Evolutionary conservation across 2,113 vertebrate genomes (phyloP).

Genomic region (Lasiurus cinereus): DNA sequence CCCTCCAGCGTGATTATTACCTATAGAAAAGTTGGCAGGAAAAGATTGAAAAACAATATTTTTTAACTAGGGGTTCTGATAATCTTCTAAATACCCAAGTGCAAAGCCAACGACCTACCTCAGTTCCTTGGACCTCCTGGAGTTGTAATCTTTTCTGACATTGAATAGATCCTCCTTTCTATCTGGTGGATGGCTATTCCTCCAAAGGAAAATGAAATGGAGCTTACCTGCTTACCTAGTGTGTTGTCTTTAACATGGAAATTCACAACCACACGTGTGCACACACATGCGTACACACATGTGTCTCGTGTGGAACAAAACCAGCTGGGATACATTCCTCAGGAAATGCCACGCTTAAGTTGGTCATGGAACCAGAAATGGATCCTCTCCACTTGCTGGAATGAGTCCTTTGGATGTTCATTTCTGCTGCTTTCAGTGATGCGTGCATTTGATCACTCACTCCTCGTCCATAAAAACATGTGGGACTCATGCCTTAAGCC

Average conservation of each 20-base stretch:
- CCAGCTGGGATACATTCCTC: conserved; percentile 4
- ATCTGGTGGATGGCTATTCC: background rate
- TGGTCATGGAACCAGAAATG: background rate
- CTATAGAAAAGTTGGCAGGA: conserved; percentile 44
- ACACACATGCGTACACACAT: background rate
- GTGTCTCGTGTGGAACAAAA: background rate
- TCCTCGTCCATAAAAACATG: background rate
- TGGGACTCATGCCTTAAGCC: background rate
- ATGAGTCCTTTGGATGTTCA: background rate
- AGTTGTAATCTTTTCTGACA: conserved; percentile 45
- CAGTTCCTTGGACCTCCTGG: background rate
- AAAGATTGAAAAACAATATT: conserved; percentile 27
- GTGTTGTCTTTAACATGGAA: background rate
- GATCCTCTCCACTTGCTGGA: background rate
- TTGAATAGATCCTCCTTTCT: background rate
- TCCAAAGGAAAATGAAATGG: background rate
- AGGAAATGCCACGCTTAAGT: background rate
- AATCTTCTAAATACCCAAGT: conserved; percentile 4
- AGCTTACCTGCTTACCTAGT: background rate
- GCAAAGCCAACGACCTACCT: conserved; percentile 31
- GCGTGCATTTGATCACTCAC: background rate
- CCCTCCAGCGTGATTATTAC: background rate
- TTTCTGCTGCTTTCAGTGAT: background rate
- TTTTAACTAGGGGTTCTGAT: conserved; percentile 55
- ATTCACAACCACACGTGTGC: background rate